Base-by-base conservation (phyloP, 2,888 invertebrate genomes). In the Hipparchia sbordonii region DNA sequence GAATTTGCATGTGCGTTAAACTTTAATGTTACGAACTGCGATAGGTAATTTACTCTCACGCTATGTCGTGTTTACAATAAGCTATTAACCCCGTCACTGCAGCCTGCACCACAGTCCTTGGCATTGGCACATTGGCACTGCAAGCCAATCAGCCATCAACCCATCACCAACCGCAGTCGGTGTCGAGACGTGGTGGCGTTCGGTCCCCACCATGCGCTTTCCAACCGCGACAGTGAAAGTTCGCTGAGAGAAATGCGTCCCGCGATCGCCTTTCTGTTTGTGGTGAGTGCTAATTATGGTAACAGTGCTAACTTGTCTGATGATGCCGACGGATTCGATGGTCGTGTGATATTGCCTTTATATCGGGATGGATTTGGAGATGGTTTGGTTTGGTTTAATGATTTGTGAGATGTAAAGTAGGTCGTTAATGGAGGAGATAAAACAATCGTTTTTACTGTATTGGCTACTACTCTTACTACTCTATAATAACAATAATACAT, bases 261-360 rank as follows among this genome's bases (percentile, higher is more conserved):
- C 85, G 89, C 90, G 86, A 89, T 92, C 89, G 90, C 88, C 88
- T 89, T 92, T 87, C 88, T 93, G 89, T 89, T 92, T 91, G 91
- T 92, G 93, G 93, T 93, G 93, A 93, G 93, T 93, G 91, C 84
- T 86, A 87, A 89, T 88, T 88, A 87, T 85, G 86, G 76, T 77
- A 74, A 76, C 77, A 78, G 77, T 78, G 79, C 76, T 78, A 76
- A 78, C 71, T 73, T 74, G 70, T 67, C 72, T 76, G 73, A 63
- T 59, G 56, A 69, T 56, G 68, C 74, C 74, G 72, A 71, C 71
- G 56, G 46, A 23, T 65, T 59, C 51, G 61, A 67, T 70, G 74
- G 67, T 67, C 33, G 52, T 66, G 67, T n/a, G 66, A 70, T 66
- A 60, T 10, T 52, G 12, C 45, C 56, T 67, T 33, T 72, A n/a